These are phyloP conservation scores for Drosophila sp. DNA, from an alignment of 1,140 invertebrate species.

Conservation along the genomic window DNA sequence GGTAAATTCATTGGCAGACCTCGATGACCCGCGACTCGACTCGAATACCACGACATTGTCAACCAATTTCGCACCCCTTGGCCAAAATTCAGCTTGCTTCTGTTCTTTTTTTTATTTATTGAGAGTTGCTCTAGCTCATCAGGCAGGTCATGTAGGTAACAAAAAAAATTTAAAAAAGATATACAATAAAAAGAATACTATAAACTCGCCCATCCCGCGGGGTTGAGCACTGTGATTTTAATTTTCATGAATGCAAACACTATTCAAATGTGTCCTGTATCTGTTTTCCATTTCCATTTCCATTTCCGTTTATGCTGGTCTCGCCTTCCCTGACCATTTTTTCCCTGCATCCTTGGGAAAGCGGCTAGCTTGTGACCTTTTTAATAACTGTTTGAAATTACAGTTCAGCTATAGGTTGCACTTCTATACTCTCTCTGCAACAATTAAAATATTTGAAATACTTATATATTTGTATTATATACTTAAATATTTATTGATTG, in stretches of 20 bases:
- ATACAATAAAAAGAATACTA: constrained; percentile 1
- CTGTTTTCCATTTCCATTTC: constrained; percentile 10
- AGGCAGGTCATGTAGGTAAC: constrained; percentile 53
- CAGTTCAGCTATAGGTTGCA: too few species aligned
- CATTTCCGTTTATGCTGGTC: constrained; percentile 33
- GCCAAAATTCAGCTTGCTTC: constrained; percentile 6
- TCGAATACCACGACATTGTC: constrained; percentile 49
- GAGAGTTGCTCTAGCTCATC: constrained; percentile 8
- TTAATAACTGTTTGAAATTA: too few species aligned
- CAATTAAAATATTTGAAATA: too few species aligned
- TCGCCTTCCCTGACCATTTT: not conserved
- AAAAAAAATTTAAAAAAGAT: constrained; percentile 13
- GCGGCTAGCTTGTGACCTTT: too few species aligned
- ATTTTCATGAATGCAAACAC: constrained; percentile 19
- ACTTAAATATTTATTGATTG: too few species aligned
- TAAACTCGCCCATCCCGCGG: constrained; percentile 3
- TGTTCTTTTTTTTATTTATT: constrained; percentile 10
- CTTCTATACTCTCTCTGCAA: too few species aligned
- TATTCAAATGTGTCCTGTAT: constrained; percentile 34
- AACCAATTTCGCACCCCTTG: constrained; percentile 64
- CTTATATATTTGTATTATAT: too few species aligned
- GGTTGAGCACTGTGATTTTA: constrained; percentile 33
- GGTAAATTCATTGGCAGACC: constrained; percentile 72
- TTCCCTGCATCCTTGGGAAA: not conserved
- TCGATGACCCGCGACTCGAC: constrained; percentile 58